Conservation (phyloP, 2,797 vertebrate species). For the Eptatretus atami region DNA sequence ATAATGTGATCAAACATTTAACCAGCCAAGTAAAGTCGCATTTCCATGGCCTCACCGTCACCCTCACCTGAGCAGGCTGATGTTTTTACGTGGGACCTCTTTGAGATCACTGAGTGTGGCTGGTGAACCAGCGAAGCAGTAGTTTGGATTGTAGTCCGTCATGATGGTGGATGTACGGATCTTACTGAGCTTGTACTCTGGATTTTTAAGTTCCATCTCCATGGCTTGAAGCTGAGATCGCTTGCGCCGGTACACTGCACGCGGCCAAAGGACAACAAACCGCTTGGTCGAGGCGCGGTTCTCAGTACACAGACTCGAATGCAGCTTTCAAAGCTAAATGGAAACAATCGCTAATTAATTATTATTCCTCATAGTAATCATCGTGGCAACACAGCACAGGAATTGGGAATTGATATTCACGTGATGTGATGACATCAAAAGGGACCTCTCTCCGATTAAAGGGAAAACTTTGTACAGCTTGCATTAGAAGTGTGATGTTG, state of each 20-base stretch:
- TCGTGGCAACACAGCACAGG: background rate
- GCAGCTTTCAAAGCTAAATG: too few relatives aligned
- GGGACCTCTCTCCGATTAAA: too few relatives aligned
- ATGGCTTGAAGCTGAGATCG: conserved; percentile 92
- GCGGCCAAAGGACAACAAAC: conserved; percentile 4
- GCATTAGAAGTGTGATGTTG: too few relatives aligned
- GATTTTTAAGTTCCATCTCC: conserved; percentile 86
- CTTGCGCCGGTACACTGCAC: conserved; percentile 64
- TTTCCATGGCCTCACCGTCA: conserved; percentile 10
- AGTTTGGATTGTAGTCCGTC: conserved; percentile 99
- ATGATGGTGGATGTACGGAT: conserved; percentile 89
- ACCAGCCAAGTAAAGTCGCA: background rate
- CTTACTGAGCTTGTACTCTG: conserved; percentile 88
- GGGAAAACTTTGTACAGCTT: too few relatives aligned
- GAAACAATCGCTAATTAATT: too few relatives aligned
- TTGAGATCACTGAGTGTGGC: conserved; percentile 85
- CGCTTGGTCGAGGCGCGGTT: background rate
- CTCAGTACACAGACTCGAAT: too few relatives aligned
- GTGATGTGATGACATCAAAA: too few relatives aligned
- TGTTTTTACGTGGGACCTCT: conserved; percentile 72
- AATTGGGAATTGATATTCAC: background rate
- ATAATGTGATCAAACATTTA: too few relatives aligned
- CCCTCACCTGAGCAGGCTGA: conserved; percentile 59
- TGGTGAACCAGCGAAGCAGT: conserved; percentile 87
- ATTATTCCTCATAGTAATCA: background rate